Conservation (phyloP, 1,140 invertebrate genomes). For the Sweltsa coloradensis region DNA sequence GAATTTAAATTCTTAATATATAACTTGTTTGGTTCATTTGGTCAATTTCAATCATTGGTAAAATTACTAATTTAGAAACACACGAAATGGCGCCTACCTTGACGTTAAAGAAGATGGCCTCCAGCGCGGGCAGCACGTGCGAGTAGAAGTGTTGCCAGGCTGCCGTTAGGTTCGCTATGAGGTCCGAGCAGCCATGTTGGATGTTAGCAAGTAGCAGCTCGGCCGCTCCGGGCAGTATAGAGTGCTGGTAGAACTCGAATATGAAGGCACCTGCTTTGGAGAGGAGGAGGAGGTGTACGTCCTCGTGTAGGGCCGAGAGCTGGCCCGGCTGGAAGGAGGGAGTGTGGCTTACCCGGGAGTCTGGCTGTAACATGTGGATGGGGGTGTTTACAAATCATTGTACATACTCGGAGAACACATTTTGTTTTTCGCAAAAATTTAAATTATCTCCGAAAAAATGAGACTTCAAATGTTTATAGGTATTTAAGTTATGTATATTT, state of each 20-base stretch:
- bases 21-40: too few relatives aligned
- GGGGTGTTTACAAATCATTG: too few relatives aligned
- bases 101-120: conserved; percentile 10
- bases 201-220: background rate
- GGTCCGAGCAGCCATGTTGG: background rate
- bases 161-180: background rate
- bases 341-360: too few relatives aligned
- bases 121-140: conserved; percentile 4
- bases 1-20: too few relatives aligned
- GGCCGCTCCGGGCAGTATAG: conserved; percentile 1
- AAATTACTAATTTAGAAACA: background rate
- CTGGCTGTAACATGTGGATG: too few relatives aligned
- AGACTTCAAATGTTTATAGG: too few relatives aligned
- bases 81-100: conserved; percentile 7
- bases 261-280: conserved; percentile 11
- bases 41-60: too few relatives aligned
- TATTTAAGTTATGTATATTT: too few relatives aligned
- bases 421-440: too few relatives aligned
- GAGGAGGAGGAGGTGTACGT: conserved; percentile 1
- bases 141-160: conserved; percentile 11
- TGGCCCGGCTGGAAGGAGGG: too few relatives aligned
- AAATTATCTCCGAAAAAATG: too few relatives aligned
- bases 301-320: conserved; percentile 2
- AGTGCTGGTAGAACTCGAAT: conserved; percentile 11
- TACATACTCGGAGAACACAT: too few relatives aligned